These are phyloP conservation scores for Antheraea mylitta DNA, from an alignment of 1,140 invertebrate genomes.

Conservation along the genomic window DNA sequence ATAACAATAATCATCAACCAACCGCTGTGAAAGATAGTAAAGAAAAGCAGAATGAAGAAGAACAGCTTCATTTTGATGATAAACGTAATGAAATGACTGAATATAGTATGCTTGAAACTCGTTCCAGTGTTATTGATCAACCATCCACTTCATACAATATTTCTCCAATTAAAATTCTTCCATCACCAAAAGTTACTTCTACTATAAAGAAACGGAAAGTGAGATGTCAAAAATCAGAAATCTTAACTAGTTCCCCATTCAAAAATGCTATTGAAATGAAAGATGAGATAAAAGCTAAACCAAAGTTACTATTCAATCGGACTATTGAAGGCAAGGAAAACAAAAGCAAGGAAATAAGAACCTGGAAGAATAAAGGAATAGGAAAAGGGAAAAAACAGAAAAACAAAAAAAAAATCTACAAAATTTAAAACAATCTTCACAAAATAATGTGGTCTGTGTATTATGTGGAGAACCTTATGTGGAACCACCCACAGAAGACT, in stretches of 20 bases:
- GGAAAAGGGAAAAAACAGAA: not conserved
- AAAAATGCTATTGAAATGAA: not conserved
- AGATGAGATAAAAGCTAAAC: slow-evolving; percentile 7
- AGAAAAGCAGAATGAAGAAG: no score
- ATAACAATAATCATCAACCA: no score
- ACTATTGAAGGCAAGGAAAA: slow-evolving; percentile 9
- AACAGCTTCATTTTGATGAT: not conserved
- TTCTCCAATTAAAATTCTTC: slow-evolving; percentile 6
- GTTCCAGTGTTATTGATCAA: not conserved
- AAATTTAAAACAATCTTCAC: slow-evolving; percentile 1
- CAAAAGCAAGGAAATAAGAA: slow-evolving; percentile 9
- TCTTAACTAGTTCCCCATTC: not conserved
- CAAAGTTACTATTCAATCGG: slow-evolving; percentile 4
- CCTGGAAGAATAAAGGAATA: slow-evolving; percentile 4
- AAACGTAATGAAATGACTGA: not conserved
- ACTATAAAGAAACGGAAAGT: slow-evolving; percentile 14
- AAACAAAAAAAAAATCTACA: not conserved
- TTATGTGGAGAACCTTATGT: not conserved
- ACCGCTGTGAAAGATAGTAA: no score
- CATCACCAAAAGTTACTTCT: slow-evolving; percentile 12
- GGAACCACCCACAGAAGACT: slow-evolving; percentile 1
- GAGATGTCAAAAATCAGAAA: slow-evolving; percentile 12
- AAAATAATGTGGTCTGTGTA: slow-evolving; percentile 5
- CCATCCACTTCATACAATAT: not conserved
- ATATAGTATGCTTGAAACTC: not conserved